Evolutionary conservation across 2,888 invertebrate species (phyloP).

Genomic region (Caenorhabditis virilis): DNA sequence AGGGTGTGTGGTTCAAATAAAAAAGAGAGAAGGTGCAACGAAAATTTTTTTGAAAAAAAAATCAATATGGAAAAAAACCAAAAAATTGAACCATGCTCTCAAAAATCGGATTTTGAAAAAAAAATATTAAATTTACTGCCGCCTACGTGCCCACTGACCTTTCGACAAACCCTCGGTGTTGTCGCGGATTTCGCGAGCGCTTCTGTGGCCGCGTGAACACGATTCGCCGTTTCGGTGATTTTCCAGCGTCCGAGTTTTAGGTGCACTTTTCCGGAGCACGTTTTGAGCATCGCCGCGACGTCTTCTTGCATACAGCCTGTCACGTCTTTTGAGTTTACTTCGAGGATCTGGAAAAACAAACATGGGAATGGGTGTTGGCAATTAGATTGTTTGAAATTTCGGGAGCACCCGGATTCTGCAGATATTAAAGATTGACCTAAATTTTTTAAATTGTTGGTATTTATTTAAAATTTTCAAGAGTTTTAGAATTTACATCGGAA

Average conservation of each 20-base stretch:
- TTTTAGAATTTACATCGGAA: too few species aligned
- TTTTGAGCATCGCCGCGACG: conserved; percentile 85
- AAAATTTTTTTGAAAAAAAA: background rate
- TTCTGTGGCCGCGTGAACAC: conserved; percentile 59
- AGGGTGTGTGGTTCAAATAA: background rate
- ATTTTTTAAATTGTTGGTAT: too few species aligned
- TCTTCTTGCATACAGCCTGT: conserved; percentile 77
- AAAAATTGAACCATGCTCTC: background rate
- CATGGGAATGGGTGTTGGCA: too few species aligned
- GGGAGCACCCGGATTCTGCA: too few species aligned
- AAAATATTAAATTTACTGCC: too few species aligned
- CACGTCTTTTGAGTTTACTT: conserved; percentile 84
- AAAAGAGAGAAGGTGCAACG: background rate
- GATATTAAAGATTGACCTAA: too few species aligned
- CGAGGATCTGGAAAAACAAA: conserved; percentile 75
- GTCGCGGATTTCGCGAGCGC: conserved; percentile 43
- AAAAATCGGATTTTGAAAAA: too few species aligned
- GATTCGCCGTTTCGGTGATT: conserved; percentile 63
- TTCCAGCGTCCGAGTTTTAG: conserved; percentile 68
- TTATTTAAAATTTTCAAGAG: too few species aligned
- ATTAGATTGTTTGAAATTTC: too few species aligned
- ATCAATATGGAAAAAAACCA: background rate
- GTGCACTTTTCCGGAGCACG: conserved; percentile 65
- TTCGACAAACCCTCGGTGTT: conserved; percentile 46
- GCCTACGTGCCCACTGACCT: too few species aligned